Evolutionary conservation across 2,888 invertebrate genomes (phyloP).

Genomic region (Linnaemya vulpina): DNA sequence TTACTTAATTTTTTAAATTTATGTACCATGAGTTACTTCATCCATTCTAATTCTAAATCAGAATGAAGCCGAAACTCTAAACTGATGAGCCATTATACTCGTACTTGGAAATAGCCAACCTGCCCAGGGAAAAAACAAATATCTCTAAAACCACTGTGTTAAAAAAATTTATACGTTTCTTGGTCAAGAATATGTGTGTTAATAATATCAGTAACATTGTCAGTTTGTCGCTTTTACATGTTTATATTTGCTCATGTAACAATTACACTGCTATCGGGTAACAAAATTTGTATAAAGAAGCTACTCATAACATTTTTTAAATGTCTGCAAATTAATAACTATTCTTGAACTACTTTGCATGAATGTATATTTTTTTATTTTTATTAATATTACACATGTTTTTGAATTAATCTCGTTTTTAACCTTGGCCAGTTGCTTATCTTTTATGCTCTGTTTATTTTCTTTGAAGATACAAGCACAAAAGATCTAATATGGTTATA

Average conservation of each 20-base stretch:
- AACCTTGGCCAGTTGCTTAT: conserved; percentile 64
- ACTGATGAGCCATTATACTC: too few species aligned
- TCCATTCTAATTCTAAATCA: too few species aligned
- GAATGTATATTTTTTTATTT: neutral
- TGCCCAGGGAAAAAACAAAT: neutral
- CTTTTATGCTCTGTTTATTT: conserved; percentile 67
- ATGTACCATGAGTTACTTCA: too few species aligned
- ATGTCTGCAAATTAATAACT: conserved; percentile 34
- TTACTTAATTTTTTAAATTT: too few species aligned
- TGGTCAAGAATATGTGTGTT: conserved; percentile 48
- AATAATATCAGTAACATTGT: conserved; percentile 50
- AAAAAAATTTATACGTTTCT: conserved; percentile 28
- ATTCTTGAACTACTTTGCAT: conserved; percentile 66
- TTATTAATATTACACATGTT: conserved; percentile 11
- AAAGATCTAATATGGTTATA: conserved; percentile 1
- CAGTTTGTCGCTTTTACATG: conserved; percentile 33
- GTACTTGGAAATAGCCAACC: too few species aligned
- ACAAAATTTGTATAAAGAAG: conserved; percentile 8
- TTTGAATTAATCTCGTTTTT: conserved; percentile 41
- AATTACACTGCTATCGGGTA: conserved; percentile 29
- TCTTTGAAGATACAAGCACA: conserved; percentile 14
- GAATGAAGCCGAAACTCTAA: too few species aligned
- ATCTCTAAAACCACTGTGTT: conserved; percentile 9
- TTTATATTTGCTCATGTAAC: neutral
- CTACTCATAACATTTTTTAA: conserved; percentile 5